These are phyloP conservation scores for Spongilla lacustris DNA, from an alignment of 37 sponge, comb jelly and placozoan species.

Conservation along the genomic window DNA sequence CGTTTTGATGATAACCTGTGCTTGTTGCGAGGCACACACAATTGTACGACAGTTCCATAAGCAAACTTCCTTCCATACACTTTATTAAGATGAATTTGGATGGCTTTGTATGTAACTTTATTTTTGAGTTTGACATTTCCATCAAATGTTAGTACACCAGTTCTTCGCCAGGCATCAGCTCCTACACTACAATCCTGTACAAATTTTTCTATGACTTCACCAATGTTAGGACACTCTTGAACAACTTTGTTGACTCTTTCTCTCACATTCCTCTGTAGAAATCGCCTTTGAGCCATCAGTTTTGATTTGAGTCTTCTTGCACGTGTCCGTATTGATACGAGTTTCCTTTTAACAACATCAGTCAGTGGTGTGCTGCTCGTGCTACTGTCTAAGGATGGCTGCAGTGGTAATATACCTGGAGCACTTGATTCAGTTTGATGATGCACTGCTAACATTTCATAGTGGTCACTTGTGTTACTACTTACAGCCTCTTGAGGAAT, in stretches of 20 bases:
- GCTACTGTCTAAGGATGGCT: neutral
- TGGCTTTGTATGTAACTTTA: conserved; percentile 47
- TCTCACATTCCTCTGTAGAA: neutral
- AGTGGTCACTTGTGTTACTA: too few species aligned
- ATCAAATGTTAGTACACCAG: conserved; percentile 61
- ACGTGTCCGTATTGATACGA: neutral
- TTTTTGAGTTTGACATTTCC: conserved; percentile 35
- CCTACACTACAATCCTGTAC: conserved; percentile 20
- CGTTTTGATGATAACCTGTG: too few species aligned
- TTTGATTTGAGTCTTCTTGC: neutral
- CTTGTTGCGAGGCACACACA: conserved; percentile 53
- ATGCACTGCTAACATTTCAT: too few species aligned
- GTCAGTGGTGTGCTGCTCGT: too few species aligned
- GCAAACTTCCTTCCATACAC: conserved; percentile 4
- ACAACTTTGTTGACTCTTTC: conserved; percentile 5
- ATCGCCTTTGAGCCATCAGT: neutral
- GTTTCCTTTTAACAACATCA: neutral
- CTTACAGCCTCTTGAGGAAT: too few species aligned
- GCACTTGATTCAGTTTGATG: too few species aligned
- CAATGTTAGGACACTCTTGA: conserved; percentile 15
- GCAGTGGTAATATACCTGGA: too few species aligned
- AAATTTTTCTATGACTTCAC: conserved; percentile 25
- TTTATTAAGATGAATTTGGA: conserved; percentile 16
- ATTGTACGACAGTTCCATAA: conserved; percentile 51
- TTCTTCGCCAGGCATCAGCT: conserved; percentile 52